A percentile compares a stretch with the other conserved stretches of the same genome.
phyloP scores from a whole-genome alignment of 92 coral and sea anemone species.

The Porites cylindrica region DNA sequence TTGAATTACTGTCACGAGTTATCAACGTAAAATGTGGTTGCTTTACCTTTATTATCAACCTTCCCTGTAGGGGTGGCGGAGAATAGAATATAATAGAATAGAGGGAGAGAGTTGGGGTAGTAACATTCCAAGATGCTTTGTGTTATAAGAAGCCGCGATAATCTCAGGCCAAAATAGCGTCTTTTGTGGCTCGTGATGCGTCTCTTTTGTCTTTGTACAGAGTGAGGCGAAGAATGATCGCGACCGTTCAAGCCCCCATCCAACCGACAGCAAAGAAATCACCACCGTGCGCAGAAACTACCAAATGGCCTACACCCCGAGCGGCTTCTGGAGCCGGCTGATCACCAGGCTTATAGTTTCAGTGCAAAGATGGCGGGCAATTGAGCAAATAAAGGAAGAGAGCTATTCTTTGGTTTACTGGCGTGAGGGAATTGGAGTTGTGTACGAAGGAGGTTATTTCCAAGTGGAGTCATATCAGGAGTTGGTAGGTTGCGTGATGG shows the following conservation, averaged over 20 bases:
- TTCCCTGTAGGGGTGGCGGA: too few relatives aligned
- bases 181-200: background rate
- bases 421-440: slow-evolving; percentile 98
- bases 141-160: too few relatives aligned
- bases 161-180: too few relatives aligned
- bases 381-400: slow-evolving; percentile 90
- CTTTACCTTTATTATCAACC: too few relatives aligned
- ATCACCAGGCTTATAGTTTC: slow-evolving; percentile 98
- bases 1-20: too few relatives aligned
- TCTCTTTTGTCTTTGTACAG: background rate
- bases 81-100: too few relatives aligned
- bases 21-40: too few relatives aligned
- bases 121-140: too few relatives aligned
- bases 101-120: too few relatives aligned
- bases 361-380: slow-evolving; percentile 88
- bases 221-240: background rate
- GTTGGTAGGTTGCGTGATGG: slow-evolving; percentile 62
- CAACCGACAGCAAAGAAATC: slow-evolving; percentile 5
- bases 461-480: slow-evolving; percentile 88
- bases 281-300: slow-evolving; percentile 76
- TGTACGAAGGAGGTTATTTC: slow-evolving; percentile 95
- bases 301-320: slow-evolving; percentile 96
- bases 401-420: slow-evolving; percentile 92
- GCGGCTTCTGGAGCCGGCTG: slow-evolving; percentile 99
- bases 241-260: background rate